phyloP scores from a whole-genome alignment of 2,113 vertebrate genomes.

The Elanus axillaris region DNA sequence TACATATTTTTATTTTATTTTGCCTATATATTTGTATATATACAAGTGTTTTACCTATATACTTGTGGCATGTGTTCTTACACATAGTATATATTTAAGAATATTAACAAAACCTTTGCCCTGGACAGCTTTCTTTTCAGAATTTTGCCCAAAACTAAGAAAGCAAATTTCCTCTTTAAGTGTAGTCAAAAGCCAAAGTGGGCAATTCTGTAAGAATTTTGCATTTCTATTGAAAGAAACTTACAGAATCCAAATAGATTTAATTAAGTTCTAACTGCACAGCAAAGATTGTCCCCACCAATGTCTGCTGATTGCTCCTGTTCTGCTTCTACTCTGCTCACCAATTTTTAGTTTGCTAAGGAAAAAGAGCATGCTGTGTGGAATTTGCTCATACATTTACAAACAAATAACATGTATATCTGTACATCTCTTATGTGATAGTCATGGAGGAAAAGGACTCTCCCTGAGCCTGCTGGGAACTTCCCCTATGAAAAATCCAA shows the following conservation, averaged over 20 bases:
- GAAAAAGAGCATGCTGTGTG: background rate
- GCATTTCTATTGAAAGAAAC: background rate
- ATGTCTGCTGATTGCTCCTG: background rate
- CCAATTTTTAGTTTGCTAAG: background rate
- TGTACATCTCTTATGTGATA: background rate
- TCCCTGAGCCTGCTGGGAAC: background rate
- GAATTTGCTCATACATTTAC: background rate
- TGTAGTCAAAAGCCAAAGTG: background rate
- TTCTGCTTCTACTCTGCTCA: background rate
- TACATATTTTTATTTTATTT: too few species aligned
- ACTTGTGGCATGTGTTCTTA: background rate
- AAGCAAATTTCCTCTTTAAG: background rate
- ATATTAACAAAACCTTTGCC: background rate
- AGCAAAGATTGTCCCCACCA: background rate
- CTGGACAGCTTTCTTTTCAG: background rate
- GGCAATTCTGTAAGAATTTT: background rate
- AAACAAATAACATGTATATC: background rate
- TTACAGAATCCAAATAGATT: background rate
- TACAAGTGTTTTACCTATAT: background rate
- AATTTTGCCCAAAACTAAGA: background rate
- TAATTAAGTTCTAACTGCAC: background rate
- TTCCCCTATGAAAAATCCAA: background rate
- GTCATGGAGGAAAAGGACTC: background rate
- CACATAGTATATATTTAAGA: background rate
- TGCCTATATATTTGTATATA: background rate